Evolutionary conservation across 2,888 invertebrate genomes (phyloP).

Genomic region (Proisotoma minuta): DNA sequence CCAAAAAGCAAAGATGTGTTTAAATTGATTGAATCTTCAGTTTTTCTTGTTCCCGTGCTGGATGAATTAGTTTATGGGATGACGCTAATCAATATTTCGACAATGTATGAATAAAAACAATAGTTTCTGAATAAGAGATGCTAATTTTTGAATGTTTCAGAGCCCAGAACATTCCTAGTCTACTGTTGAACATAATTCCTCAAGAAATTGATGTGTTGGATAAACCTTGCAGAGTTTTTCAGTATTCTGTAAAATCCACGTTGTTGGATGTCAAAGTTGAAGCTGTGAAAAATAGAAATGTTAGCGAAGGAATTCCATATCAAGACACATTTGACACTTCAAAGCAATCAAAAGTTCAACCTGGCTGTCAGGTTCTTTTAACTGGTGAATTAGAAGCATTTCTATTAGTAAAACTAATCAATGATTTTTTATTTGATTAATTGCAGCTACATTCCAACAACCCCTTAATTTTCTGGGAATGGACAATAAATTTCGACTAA

Average conservation of each 20-base stretch:
- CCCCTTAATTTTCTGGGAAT: not conserved
- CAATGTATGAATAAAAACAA: slow-evolving; percentile 19
- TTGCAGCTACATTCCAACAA: slow-evolving; percentile 14
- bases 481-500: not conserved
- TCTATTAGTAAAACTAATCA: not conserved
- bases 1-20: slow-evolving; percentile 2
- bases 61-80: slow-evolving; percentile 33
- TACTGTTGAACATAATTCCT: slow-evolving; percentile 6
- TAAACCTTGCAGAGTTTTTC: slow-evolving; percentile 4
- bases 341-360: slow-evolving; percentile 5
- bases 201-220: not conserved
- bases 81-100: slow-evolving; percentile 18
- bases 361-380: slow-evolving; percentile 23
- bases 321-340: slow-evolving; percentile 1
- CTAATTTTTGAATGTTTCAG: not conserved
- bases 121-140: not conserved
- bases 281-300: not conserved
- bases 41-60: slow-evolving; percentile 25
- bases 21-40: slow-evolving; percentile 8
- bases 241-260: not conserved
- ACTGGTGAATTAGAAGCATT: slow-evolving; percentile 15
- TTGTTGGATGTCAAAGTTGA: slow-evolving; percentile 9
- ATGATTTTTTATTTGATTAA: not conserved
- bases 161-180: slow-evolving; percentile 6
- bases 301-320: not conserved